Percentiles rank a stretch among this genome's conserved stretches.
Evolutionary conservation across 2,113 vertebrate genomes (phyloP).

Genomic region (Gadus macrocephalus): DNA sequence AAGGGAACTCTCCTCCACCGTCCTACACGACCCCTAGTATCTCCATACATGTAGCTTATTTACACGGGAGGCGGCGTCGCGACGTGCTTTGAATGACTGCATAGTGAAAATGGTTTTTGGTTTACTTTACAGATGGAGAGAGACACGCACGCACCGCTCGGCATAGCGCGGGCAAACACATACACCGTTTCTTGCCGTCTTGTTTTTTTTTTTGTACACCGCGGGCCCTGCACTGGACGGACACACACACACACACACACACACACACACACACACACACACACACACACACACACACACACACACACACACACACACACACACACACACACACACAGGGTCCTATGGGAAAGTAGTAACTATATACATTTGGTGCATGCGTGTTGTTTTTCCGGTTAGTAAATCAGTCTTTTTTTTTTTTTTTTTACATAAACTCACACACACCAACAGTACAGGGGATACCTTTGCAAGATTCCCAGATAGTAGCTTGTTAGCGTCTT

Average conservation of each 20-base stretch:
- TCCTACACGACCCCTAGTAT: slow-evolving; percentile 10
- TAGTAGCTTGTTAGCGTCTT: too few relatives aligned
- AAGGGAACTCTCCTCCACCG: too few relatives aligned
- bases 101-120: slow-evolving; percentile 79
- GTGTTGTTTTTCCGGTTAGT: slow-evolving; percentile 3
- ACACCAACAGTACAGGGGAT: slow-evolving; percentile 5
- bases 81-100: slow-evolving; percentile 69
- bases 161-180: not conserved
- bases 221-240: slow-evolving; percentile 18
- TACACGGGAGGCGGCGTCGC: slow-evolving; percentile 55
- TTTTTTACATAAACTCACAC: not conserved
- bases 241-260: not conserved
- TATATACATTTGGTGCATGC: slow-evolving; percentile 36
- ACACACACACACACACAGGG: slow-evolving; percentile 7
- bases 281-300: too few relatives aligned
- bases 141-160: slow-evolving; percentile 12
- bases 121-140: slow-evolving; percentile 71
- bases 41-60: slow-evolving; percentile 42
- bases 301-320: too few relatives aligned
- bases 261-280: too few relatives aligned
- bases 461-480: too few relatives aligned
- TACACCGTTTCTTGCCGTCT: not conserved
- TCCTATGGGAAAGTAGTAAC: slow-evolving; percentile 19
- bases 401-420: slow-evolving; percentile 7
- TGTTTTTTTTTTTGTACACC: not conserved